Conservation (phyloP, 2,113 vertebrate species). For the Oreochromis aureus region DNA sequence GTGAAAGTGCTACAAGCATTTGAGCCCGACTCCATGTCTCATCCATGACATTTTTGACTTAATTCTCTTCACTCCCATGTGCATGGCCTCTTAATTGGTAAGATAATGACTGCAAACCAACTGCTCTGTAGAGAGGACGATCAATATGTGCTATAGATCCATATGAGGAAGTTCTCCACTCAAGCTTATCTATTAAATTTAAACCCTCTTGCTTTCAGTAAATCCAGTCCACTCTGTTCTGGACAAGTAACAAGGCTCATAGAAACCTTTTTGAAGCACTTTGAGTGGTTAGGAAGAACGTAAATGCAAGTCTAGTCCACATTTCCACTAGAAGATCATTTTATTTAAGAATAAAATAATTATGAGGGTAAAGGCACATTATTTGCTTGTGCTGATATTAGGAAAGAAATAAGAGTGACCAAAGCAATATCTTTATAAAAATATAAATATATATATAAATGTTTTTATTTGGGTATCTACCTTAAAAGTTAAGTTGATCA, state of each 20-base stretch:
- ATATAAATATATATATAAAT: not conserved
- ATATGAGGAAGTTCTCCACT: not conserved
- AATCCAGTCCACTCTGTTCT: not conserved
- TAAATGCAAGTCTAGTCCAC: not conserved
- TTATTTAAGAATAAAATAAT: not conserved
- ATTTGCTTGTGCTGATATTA: not conserved
- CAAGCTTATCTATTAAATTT: not conserved
- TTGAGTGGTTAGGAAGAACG: not conserved
- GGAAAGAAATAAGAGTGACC: not conserved
- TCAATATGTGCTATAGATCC: not conserved
- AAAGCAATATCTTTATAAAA: not conserved
- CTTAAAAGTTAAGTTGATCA: not conserved
- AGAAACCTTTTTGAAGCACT: not conserved
- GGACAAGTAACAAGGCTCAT: not conserved
- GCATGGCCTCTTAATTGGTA: not conserved
- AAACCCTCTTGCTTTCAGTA: not conserved
- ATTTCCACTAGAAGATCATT: not conserved
- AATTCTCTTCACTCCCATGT: not conserved
- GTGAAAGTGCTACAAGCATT: not conserved
- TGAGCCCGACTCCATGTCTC: not conserved
- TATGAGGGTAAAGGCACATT: not conserved
- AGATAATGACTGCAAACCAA: not conserved
- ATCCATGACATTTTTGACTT: not conserved
- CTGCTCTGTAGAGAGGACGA: not conserved
- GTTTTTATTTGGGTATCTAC: not conserved